phyloP scores from a whole-genome alignment of 2,888 invertebrate genomes.

The Agonopterix heracliana region DNA sequence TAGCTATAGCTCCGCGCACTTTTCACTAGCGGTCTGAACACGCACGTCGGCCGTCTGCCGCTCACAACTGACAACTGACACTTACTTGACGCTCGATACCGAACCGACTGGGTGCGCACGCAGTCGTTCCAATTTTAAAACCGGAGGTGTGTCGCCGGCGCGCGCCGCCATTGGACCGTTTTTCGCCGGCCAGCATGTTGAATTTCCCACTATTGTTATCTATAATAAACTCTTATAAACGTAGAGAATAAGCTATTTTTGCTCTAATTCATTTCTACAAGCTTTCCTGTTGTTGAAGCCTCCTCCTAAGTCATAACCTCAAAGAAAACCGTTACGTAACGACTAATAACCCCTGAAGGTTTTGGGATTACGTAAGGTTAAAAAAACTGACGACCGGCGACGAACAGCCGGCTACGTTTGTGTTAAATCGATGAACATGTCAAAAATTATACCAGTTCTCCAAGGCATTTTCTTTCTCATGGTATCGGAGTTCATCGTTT shows the following conservation, averaged over 20 bases:
- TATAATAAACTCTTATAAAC: not conserved
- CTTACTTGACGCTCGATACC: slow-evolving; percentile 61
- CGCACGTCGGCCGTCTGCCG: slow-evolving; percentile 49
- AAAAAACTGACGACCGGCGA: no score
- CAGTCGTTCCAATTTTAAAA: slow-evolving; percentile 67
- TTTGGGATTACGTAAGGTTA: no score
- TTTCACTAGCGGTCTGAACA: slow-evolving; percentile 20
- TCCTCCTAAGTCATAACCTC: no score
- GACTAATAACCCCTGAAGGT: no score
- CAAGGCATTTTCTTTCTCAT: no score
- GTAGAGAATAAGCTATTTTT: not conserved
- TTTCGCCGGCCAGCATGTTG: not conserved
- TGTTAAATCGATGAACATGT: no score
- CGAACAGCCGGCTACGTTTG: no score
- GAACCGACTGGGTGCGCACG: slow-evolving; percentile 55
- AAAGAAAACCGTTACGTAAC: no score
- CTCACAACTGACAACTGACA: slow-evolving; percentile 52
- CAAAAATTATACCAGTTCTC: no score
- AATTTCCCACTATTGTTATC: not conserved
- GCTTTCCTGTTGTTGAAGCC: no score
- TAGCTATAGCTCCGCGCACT: slow-evolving; percentile 37
- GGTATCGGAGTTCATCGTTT: no score
- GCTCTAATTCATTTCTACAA: no score
- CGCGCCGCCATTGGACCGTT: slow-evolving; percentile 42
- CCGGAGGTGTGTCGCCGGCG: slow-evolving; percentile 64